Evolutionary conservation across 2,113 vertebrate genomes (phyloP).

Genomic region (Bubo scandiacus): DNA sequence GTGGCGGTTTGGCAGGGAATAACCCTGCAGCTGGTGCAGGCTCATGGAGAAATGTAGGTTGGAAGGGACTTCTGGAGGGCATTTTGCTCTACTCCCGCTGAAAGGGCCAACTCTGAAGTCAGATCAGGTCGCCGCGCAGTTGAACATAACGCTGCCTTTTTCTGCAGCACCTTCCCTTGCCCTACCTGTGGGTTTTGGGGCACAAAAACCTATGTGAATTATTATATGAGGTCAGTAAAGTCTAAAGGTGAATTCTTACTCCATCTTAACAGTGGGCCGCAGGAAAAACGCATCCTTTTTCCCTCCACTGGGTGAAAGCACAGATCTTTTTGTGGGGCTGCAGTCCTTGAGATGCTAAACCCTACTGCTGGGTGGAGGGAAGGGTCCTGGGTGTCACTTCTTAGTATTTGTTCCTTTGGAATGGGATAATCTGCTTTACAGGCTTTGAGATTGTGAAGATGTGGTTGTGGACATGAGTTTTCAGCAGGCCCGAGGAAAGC

Average conservation of each 20-base stretch:
- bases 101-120: neutral
- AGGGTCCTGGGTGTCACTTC: neutral
- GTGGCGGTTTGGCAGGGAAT: neutral
- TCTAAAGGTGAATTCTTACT: neutral
- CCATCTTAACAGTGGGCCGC: neutral
- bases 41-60: neutral
- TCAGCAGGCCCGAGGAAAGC: neutral
- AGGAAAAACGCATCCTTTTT: neutral
- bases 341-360: neutral
- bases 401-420: no score
- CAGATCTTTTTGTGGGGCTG: neutral
- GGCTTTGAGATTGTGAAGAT: neutral
- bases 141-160: accelerated
- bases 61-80: neutral
- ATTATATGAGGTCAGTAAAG: neutral
- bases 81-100: neutral
- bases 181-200: accelerated
- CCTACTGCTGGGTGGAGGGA: neutral
- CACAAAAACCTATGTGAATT: neutral
- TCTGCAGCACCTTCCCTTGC: neutral
- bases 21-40: neutral
- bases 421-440: neutral
- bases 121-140: accelerated
- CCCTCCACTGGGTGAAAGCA: neutral
- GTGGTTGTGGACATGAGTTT: accelerated